Percentiles rank a stretch among this genome's conserved stretches.
Evolutionary conservation across 2,797 vertebrate species (phyloP).

Genomic region (Etheostoma perlongum): DNA sequence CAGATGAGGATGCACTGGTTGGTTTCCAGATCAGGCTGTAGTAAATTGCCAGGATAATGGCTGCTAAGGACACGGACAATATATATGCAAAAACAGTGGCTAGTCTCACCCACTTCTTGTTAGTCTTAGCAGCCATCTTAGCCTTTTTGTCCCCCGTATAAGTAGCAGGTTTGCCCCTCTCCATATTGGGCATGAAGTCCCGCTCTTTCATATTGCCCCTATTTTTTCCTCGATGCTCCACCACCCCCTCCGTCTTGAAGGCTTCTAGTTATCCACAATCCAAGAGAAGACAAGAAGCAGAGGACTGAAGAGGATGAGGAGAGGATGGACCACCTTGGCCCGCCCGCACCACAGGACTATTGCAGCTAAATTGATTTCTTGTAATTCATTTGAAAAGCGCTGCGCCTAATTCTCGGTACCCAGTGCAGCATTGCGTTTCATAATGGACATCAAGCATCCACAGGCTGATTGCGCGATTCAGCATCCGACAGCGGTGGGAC

Average conservation of each 20-base stretch:
- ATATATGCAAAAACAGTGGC: conserved; percentile 99
- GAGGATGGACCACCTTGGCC: conserved; percentile 54
- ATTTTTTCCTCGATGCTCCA: conserved; percentile 95
- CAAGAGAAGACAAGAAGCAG: conserved; percentile 70
- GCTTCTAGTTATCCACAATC: conserved; percentile 81
- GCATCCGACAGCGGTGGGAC: conserved; percentile 71
- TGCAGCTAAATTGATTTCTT: conserved; percentile 52
- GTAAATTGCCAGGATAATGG: conserved; percentile 97
- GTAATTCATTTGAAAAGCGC: conserved; percentile 68
- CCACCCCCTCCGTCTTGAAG: conserved; percentile 92
- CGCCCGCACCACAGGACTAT: conserved; percentile 45
- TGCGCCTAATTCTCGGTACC: conserved; percentile 61
- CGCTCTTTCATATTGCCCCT: conserved; percentile 94
- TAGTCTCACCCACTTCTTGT: conserved; percentile 99
- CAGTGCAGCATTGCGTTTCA: conserved; percentile 77
- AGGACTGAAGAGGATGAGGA: conserved; percentile 37
- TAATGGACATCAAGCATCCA: conserved; percentile 69
- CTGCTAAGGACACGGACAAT: conserved; percentile 96
- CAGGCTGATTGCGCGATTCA: conserved; percentile 56
- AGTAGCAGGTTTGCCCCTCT: conserved; percentile 97
- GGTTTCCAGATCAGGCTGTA: conserved; percentile 98
- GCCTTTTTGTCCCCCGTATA: conserved; percentile 99
- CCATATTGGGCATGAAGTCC: conserved; percentile 95
- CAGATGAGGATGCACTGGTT: conserved; percentile 77
- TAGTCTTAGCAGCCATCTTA: conserved; percentile 99